A percentile compares a stretch with the other conserved stretches of the same genome.
These are phyloP conservation scores for Channa maculata DNA, from an alignment of 2,113 vertebrate species.

Conservation along the genomic window DNA sequence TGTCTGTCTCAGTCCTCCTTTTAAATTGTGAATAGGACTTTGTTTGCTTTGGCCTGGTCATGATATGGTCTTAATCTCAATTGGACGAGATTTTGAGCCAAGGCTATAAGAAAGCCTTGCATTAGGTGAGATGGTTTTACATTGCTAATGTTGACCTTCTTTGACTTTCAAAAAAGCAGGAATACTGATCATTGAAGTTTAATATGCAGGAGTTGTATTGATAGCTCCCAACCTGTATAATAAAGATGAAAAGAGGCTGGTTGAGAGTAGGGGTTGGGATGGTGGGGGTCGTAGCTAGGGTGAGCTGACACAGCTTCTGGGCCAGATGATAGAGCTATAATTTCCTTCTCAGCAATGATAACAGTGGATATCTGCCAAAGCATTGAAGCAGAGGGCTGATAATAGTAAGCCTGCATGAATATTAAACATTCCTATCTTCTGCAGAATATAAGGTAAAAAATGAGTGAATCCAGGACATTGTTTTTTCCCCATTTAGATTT, in stretches of 20 bases:
- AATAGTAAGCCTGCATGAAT: slow-evolving; percentile 65
- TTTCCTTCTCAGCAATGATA: slow-evolving; percentile 73
- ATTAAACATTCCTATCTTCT: slow-evolving; percentile 62
- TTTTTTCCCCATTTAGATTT: slow-evolving; percentile 1
- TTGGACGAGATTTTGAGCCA: not conserved
- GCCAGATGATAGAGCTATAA: slow-evolving; percentile 75
- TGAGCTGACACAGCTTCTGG: slow-evolving; percentile 65
- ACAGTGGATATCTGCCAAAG: slow-evolving; percentile 66
- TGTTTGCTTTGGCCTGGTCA: not conserved
- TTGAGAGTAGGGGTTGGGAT: slow-evolving; percentile 19
- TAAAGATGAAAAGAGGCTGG: slow-evolving; percentile 27
- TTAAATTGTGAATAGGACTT: not conserved
- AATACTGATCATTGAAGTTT: slow-evolving; percentile 10
- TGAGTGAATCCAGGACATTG: slow-evolving; percentile 26
- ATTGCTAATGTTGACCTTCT: not conserved
- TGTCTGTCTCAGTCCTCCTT: not conserved
- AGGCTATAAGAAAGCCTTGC: not conserved
- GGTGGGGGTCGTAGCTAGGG: slow-evolving; percentile 28
- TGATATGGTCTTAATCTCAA: not conserved
- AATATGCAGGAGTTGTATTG: slow-evolving; percentile 23
- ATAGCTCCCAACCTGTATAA: slow-evolving; percentile 17
- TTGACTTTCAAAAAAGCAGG: slow-evolving; percentile 16
- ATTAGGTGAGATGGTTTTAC: not conserved
- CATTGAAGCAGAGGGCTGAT: slow-evolving; percentile 56
- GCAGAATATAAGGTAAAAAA: slow-evolving; percentile 25